Evolutionary conservation across 2,888 invertebrate species (phyloP), one percentile per base, ranked within the genome.

Genomic region (Metallyticus violacea): DNA sequence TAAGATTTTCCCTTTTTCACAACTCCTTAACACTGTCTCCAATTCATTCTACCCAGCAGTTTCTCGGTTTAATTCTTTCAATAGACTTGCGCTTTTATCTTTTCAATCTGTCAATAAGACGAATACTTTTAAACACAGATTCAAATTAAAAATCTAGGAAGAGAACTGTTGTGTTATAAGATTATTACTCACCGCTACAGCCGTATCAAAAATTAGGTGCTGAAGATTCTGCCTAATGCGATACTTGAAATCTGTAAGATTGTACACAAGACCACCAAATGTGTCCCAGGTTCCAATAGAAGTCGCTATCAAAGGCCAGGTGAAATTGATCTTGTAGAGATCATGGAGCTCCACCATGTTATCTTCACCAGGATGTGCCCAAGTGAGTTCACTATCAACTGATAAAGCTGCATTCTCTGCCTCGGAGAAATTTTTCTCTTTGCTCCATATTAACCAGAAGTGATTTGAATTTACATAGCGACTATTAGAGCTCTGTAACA

Each of bases 351-450:
- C 6, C 28, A 83, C 28, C 7, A 27, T 5, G 7, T 7, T 26
- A 6, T 40, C 22, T 15, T 62, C 26, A 25, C 28, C 83, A 1
- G 83, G 77, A 26, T 77, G 76, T 27, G 83, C 77, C 83, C 83
- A 83, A 25, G 83, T 83, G n/a, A 83, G 77, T 28, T 83, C 83
- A 9, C 83, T 83, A 29, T 83, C 83, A n/a, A 83, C 77, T 7
- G 28, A 77, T 7, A 83, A 28, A 5, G 5, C 28, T 6, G 29
- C 26, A 25, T 25, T n/a, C 22, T 77, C 25, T 15, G 29, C 29
- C 7, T 26, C 5, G 1, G 77, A 28, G 25, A 77, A 77, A n/a
- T 27, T 27, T 5, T 22, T 28, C n/a, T n/a, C 77, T 62, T 2
- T 62, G 25, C 83, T 83, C 83, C 77, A 77, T 1, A 83, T 6